A percentile compares a stretch with the other conserved stretches of the same genome.
Evolutionary conservation across 35 echinoderm and acorn worm genomes (phyloP).

Genomic region (Lytechinus pictus): DNA sequence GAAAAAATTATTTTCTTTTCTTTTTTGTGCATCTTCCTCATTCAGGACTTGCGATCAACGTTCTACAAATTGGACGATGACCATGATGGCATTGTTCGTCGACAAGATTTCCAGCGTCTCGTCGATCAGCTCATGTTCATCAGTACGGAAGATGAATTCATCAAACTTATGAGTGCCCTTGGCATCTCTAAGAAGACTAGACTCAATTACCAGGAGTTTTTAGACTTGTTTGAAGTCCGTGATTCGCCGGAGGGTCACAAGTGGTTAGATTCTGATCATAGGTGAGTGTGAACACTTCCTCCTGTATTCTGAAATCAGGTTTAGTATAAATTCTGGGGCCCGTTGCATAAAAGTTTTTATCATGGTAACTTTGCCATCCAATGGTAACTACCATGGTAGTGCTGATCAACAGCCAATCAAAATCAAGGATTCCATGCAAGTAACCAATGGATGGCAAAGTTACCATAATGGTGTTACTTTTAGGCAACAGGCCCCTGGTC

Average conservation of each 20-base stretch:
- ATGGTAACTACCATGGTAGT: too few species aligned
- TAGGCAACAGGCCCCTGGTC: too few species aligned
- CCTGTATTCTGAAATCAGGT: too few species aligned
- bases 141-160: conserved; percentile 84
- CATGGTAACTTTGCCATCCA: too few species aligned
- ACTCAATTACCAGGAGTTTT: conserved; percentile 84
- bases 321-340: too few species aligned
- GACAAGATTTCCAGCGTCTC: conserved; percentile 86
- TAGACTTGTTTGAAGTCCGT: conserved; percentile 81
- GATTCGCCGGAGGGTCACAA: conserved; percentile 89
- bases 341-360: too few species aligned
- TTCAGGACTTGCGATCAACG: conserved; percentile 73
- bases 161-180: conserved; percentile 76
- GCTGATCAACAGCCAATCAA: too few species aligned
- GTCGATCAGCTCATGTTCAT: conserved; percentile 90
- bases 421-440: too few species aligned
- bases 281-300: conserved; percentile 36
- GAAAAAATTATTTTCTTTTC: too few species aligned
- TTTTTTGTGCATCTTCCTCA: not conserved
- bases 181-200: conserved; percentile 80
- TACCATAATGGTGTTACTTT: too few species aligned
- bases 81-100: conserved; percentile 82
- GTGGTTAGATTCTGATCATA: conserved; percentile 95
- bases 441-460: too few species aligned
- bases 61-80: conserved; percentile 98